These are phyloP conservation scores for Pandemis corylana DNA, from an alignment of 2,888 invertebrate species.

Conservation along the genomic window DNA sequence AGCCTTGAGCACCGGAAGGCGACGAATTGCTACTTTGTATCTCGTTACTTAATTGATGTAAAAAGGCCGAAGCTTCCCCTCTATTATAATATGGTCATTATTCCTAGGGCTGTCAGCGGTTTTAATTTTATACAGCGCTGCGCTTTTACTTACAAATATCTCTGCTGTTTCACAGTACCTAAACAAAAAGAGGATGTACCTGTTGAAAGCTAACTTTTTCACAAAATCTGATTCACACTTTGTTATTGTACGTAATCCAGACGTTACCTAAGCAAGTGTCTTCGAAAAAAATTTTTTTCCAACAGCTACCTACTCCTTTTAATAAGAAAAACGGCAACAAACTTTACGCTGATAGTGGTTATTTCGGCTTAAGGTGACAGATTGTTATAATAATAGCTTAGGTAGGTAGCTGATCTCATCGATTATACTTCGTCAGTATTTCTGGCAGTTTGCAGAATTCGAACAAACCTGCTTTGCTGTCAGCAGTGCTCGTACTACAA, in stretches of 20 bases:
- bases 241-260: not conserved
- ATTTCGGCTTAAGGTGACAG: conserved; percentile 1
- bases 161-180: too few species aligned
- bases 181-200: too few species aligned
- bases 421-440: not conserved
- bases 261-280: not conserved
- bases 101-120: conserved; percentile 25
- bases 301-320: not conserved
- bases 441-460: not conserved
- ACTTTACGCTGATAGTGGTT: not conserved
- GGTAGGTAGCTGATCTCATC: not conserved
- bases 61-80: conserved; percentile 45
- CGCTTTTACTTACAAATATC: too few species aligned
- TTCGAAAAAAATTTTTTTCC: not conserved
- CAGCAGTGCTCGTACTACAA: conserved; percentile 43
- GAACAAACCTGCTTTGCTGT: conserved; percentile 18
- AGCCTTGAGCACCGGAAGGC: conserved; percentile 60
- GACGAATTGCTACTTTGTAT: conserved; percentile 66
- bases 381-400: conserved; percentile 6
- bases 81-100: conserved; percentile 26
- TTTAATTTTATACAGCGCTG: conserved; percentile 2
- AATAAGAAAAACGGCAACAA: not conserved
- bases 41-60: conserved; percentile 63
- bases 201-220: too few species aligned
- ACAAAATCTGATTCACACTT: not conserved